Conservation (phyloP, 2,888 invertebrate species). For the Amblyjoppa fuscipennis region DNA sequence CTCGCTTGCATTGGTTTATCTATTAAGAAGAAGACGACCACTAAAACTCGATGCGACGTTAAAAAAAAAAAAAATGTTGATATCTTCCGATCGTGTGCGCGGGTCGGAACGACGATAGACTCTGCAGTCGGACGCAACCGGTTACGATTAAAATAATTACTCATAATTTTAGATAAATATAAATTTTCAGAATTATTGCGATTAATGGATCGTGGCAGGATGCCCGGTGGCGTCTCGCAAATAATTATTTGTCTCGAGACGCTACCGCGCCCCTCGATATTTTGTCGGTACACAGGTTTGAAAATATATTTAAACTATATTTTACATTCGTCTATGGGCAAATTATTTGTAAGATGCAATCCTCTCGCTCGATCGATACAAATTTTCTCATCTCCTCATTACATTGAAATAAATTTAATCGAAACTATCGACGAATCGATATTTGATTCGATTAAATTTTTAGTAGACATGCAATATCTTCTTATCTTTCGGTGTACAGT, state of each 20-base stretch:
- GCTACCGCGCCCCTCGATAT: background rate
- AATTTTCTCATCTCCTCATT: background rate
- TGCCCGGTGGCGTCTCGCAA: background rate
- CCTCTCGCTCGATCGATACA: conserved; percentile 1
- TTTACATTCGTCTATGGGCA: conserved; percentile 35
- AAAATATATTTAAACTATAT: conserved; percentile 38
- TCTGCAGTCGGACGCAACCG: no score
- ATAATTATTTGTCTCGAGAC: background rate
- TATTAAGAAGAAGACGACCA: no score
- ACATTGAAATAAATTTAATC: background rate
- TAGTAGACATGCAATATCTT: background rate
- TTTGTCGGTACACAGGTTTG: conserved; percentile 19
- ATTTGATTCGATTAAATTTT: background rate
- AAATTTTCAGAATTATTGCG: background rate
- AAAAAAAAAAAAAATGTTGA: no score
- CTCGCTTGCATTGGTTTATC: no score
- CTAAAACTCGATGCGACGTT: no score
- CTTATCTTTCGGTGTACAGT: background rate
- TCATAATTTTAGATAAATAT: background rate
- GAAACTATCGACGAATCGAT: background rate
- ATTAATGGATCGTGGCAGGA: background rate
- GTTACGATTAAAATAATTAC: background rate
- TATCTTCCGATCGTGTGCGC: no score
- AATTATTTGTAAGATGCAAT: conserved; percentile 14
- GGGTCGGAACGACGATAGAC: no score